Evolutionary conservation across 2,888 invertebrate species (phyloP).

Genomic region (Hermodice carunculata): DNA sequence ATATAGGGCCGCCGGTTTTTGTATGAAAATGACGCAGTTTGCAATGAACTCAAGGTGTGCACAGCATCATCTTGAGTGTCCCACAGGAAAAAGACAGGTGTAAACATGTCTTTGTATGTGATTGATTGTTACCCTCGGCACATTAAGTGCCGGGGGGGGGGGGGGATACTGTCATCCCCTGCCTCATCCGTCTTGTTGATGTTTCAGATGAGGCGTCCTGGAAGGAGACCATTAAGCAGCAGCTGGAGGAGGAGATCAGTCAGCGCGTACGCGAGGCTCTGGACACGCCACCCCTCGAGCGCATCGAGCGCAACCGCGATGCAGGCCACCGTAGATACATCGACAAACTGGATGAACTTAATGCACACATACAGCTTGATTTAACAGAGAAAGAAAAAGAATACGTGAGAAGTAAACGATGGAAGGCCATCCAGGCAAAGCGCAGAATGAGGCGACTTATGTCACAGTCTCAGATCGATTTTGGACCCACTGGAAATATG

Average conservation of each 20-base stretch:
- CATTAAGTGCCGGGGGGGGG: too few relatives aligned
- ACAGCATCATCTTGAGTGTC: too few relatives aligned
- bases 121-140: too few relatives aligned
- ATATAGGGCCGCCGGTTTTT: too few relatives aligned
- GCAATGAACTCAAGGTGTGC: too few relatives aligned
- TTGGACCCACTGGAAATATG: too few relatives aligned
- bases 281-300: conserved; percentile 60
- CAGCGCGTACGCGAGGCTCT: conserved; percentile 64
- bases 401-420: conserved; percentile 10
- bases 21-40: too few relatives aligned
- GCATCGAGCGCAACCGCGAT: conserved; percentile 19
- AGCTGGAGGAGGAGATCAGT: conserved; percentile 65
- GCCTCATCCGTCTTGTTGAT: too few relatives aligned
- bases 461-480: conserved; percentile 3
- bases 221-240: conserved; percentile 56
- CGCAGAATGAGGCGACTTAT: conserved; percentile 11
- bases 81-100: too few relatives aligned
- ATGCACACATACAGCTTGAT: conserved; percentile 55
- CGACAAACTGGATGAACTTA: conserved; percentile 47
- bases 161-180: too few relatives aligned
- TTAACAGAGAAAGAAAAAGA: conserved; percentile 52
- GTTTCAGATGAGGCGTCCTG: conserved; percentile 55
- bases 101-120: too few relatives aligned
- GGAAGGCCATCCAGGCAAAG: conserved; percentile 16
- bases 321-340: conserved; percentile 17